A percentile compares a stretch with the other conserved stretches of the same genome.
Conservation (phyloP, 2,113 vertebrate species). For the Zosterops lateralis region DNA sequence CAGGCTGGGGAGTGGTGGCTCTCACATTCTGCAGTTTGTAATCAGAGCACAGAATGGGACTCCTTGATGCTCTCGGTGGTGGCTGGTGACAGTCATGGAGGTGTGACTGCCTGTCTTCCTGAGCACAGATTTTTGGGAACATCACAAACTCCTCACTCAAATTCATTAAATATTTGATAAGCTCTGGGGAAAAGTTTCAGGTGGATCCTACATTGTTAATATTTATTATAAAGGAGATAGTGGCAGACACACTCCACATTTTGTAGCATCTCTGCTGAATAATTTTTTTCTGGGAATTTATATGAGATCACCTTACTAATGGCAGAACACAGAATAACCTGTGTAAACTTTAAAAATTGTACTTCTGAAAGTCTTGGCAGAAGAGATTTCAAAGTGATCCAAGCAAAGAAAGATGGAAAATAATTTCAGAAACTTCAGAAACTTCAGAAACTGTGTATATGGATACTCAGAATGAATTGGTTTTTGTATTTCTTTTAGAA, state of each 20-base stretch:
- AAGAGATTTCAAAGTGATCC: not conserved
- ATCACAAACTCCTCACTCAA: not conserved
- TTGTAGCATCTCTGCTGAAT: not conserved
- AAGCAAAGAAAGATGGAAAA: not conserved
- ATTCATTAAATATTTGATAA: not conserved
- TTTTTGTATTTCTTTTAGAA: not conserved
- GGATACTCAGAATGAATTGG: not conserved
- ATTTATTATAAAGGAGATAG: not conserved
- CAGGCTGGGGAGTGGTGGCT: not conserved
- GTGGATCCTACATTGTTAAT: rapidly evolving
- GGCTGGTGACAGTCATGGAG: not conserved
- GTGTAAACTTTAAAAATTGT: not conserved
- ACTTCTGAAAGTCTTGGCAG: not conserved
- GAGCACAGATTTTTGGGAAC: not conserved
- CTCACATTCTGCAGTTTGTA: rapidly evolving
- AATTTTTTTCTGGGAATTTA: not conserved
- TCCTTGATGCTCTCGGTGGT: not conserved
- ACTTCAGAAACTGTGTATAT: not conserved
- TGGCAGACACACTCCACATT: rapidly evolving
- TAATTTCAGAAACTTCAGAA: not conserved
- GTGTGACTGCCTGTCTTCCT: not conserved
- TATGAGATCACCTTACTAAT: not conserved
- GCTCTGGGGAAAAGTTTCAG: not conserved
- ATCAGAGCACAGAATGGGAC: rapidly evolving
- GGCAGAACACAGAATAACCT: not conserved